Evolutionary conservation across 2,888 invertebrate genomes (phyloP).

Genomic region (Synergus itoensis): DNA sequence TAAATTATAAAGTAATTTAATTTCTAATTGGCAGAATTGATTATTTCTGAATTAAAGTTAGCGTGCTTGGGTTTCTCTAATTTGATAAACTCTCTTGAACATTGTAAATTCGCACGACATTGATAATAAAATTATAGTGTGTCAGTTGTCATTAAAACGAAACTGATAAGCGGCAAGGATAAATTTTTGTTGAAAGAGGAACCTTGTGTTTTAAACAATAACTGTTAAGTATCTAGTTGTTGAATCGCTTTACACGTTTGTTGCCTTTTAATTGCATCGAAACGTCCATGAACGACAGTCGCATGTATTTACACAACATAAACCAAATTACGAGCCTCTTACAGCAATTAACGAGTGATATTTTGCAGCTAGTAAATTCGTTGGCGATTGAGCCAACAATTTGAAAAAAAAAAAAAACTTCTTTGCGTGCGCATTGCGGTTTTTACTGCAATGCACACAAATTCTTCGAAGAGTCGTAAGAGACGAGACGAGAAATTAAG

Average conservation of each 20-base stretch:
- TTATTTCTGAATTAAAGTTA: background rate
- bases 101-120: background rate
- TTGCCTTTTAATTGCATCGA: slow-evolving; percentile 5
- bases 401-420: slow-evolving; percentile 5
- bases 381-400: slow-evolving; percentile 26
- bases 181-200: background rate
- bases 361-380: slow-evolving; percentile 25
- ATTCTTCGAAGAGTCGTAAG: slow-evolving; percentile 30
- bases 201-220: slow-evolving; percentile 14
- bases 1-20: background rate
- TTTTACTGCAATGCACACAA: slow-evolving; percentile 38
- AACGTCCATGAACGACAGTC: slow-evolving; percentile 14
- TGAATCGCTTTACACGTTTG: background rate
- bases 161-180: slow-evolving; percentile 14
- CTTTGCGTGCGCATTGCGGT: slow-evolving; percentile 39
- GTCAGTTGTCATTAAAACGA: slow-evolving; percentile 1
- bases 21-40: background rate
- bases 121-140: background rate
- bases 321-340: slow-evolving; percentile 28
- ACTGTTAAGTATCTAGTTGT: background rate
- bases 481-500: slow-evolving; percentile 34
- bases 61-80: background rate
- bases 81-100: background rate
- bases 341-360: slow-evolving; percentile 6
- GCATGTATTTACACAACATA: slow-evolving; percentile 13